Conservation (phyloP, 2,888 invertebrate genomes). For the Lycophotia porphyrea region DNA sequence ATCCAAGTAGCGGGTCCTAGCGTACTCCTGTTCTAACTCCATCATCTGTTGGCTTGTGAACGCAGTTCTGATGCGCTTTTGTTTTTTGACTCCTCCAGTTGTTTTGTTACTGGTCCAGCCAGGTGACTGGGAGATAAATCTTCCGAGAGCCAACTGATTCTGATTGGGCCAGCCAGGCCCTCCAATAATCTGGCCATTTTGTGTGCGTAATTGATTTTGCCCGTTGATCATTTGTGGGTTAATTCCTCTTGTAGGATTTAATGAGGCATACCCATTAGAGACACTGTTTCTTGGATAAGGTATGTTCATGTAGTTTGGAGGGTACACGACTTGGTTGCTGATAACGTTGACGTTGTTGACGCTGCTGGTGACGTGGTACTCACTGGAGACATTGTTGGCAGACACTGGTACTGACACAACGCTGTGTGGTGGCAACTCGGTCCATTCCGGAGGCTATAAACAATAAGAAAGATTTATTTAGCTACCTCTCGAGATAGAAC, state of each 20-base stretch:
- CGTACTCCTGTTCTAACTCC: constrained; percentile 94
- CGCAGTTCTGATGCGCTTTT: constrained; percentile 93
- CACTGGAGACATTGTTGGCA: constrained; percentile 46
- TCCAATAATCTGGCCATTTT: constrained; percentile 53
- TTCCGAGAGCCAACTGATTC: constrained; percentile 46
- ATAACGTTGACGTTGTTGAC: constrained; percentile 55
- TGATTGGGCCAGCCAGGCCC: constrained; percentile 43
- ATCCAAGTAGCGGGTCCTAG: constrained; percentile 92
- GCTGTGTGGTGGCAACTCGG: constrained; percentile 52
- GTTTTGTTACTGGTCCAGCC: constrained; percentile 66
- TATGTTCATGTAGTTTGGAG: constrained; percentile 58
- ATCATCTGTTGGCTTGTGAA: constrained; percentile 94
- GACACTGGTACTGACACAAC: constrained; percentile 48
- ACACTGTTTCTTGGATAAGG: constrained; percentile 34
- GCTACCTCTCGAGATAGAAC: background rate
- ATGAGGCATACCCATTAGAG: constrained; percentile 31
- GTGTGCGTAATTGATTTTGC: constrained; percentile 46
- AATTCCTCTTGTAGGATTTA: constrained; percentile 30
- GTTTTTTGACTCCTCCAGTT: constrained; percentile 73
- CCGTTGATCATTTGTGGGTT: constrained; percentile 40
- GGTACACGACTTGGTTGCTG: constrained; percentile 35
- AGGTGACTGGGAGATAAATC: constrained; percentile 59
- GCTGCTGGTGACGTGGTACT: constrained; percentile 54
- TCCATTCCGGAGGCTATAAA: constrained; percentile 72
- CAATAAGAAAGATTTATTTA: constrained; percentile 36